phyloP scores from a whole-genome alignment of 2,113 vertebrate species.

The Carlito syrichta region DNA sequence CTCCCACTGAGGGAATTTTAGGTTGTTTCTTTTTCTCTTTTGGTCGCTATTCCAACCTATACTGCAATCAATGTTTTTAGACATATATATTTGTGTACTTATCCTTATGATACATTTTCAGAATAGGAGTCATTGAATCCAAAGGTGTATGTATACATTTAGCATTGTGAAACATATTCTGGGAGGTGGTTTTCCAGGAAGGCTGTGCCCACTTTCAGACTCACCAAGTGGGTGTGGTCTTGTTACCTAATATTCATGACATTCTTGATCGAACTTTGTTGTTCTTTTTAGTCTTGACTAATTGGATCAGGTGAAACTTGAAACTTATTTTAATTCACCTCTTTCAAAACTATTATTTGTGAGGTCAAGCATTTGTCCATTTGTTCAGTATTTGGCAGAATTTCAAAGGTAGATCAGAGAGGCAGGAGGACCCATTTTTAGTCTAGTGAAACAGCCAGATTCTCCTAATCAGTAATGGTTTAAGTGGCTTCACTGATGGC shows the following conservation, averaged over 20 bases:
- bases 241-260: background rate
- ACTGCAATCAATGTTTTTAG: background rate
- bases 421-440: background rate
- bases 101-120: background rate
- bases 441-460: background rate
- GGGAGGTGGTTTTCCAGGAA: background rate
- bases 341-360: too few species aligned
- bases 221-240: too few species aligned
- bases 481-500: background rate
- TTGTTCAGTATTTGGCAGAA: background rate
- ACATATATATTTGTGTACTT: background rate
- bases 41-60: background rate
- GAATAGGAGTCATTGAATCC: background rate
- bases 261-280: background rate
- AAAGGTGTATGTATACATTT: background rate
- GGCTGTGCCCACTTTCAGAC: background rate
- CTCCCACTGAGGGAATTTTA: background rate
- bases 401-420: background rate
- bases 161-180: background rate
- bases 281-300: background rate
- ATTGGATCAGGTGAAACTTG: background rate
- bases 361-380: background rate
- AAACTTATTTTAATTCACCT: background rate
- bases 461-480: background rate
- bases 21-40: background rate